A percentile compares a stretch with the other conserved stretches of the same genome.
Evolutionary conservation across 1,140 invertebrate genomes (phyloP).

Genomic region (Micrasema longulum): DNA sequence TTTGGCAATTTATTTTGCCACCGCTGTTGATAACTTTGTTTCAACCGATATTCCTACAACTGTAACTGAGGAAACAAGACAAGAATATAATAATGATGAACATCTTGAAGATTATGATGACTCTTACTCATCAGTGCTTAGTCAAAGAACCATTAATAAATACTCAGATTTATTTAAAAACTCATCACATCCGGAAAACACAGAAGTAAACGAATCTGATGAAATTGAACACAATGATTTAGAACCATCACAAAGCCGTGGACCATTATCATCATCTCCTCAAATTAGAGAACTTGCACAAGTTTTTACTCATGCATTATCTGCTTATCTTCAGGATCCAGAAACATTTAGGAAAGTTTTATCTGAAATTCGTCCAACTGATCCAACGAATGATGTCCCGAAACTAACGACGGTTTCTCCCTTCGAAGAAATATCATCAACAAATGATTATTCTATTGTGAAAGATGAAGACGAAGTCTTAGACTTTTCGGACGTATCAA

Average conservation of each 20-base stretch:
- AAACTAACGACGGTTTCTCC: conserved; percentile 21
- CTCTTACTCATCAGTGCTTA: conserved; percentile 66
- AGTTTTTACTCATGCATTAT: conserved; percentile 84
- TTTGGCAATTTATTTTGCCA: conserved; percentile 81
- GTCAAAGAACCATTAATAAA: conserved; percentile 70
- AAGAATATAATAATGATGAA: conserved; percentile 57
- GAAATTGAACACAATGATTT: conserved; percentile 70
- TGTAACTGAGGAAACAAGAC: conserved; percentile 46
- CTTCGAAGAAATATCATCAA: conserved; percentile 59
- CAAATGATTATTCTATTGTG: conserved; percentile 66
- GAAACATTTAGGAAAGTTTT: conserved; percentile 80
- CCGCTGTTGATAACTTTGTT: conserved; percentile 72
- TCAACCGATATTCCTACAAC: conserved; percentile 49
- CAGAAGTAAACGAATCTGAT: conserved; percentile 54
- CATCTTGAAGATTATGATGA: conserved; percentile 61
- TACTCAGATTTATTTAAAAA: conserved; percentile 70
- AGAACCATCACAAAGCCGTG: conserved; percentile 72
- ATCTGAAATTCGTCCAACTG: conserved; percentile 80
- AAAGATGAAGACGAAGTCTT: conserved; percentile 80
- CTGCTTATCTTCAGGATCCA: conserved; percentile 84
- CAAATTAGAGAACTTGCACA: conserved; percentile 82
- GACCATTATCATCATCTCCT: conserved; percentile 70
- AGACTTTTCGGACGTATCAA: conserved; percentile 77
- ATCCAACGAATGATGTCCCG: conserved; percentile 69
- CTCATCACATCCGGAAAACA: conserved; percentile 60